These are phyloP conservation scores for Subacronicta megacephala DNA, from an alignment of 2,888 invertebrate species.

Conservation along the genomic window DNA sequence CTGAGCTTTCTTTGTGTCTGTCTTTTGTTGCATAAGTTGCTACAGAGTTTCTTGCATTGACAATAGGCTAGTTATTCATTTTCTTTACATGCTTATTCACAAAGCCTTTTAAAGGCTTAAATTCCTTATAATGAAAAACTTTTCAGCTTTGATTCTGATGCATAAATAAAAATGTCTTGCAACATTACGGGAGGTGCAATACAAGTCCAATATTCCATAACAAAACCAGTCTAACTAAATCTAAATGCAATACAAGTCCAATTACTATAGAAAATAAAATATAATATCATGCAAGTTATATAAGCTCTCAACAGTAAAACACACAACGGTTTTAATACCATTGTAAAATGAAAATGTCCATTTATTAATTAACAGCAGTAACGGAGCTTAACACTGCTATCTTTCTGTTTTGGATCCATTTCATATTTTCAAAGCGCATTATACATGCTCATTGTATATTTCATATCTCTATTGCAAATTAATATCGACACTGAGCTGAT, in stretches of 20 bases:
- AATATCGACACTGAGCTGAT: constrained; percentile 33
- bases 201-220: too few relatives aligned
- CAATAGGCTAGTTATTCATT: not conserved
- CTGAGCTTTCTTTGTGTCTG: constrained; percentile 4
- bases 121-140: too few relatives aligned
- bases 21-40: constrained; percentile 7
- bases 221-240: too few relatives aligned
- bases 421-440: constrained; percentile 18
- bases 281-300: not conserved
- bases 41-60: not conserved
- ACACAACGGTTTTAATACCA: constrained; percentile 7
- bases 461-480: constrained; percentile 36
- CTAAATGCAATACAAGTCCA: too few relatives aligned
- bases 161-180: too few relatives aligned
- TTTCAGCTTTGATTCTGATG: too few relatives aligned
- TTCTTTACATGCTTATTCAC: not conserved
- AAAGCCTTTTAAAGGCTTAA: not conserved
- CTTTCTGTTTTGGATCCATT: constrained; percentile 7
- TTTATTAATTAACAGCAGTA: constrained; percentile 26
- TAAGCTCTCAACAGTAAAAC: not conserved
- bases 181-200: too few relatives aligned
- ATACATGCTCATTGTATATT: constrained; percentile 9
- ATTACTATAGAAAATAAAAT: too few relatives aligned
- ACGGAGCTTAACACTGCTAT: constrained; percentile 13
- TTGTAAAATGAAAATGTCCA: constrained; percentile 3